Base-by-base conservation (phyloP, 1,140 invertebrate species). In the Latrodectus geometricus region DNA sequence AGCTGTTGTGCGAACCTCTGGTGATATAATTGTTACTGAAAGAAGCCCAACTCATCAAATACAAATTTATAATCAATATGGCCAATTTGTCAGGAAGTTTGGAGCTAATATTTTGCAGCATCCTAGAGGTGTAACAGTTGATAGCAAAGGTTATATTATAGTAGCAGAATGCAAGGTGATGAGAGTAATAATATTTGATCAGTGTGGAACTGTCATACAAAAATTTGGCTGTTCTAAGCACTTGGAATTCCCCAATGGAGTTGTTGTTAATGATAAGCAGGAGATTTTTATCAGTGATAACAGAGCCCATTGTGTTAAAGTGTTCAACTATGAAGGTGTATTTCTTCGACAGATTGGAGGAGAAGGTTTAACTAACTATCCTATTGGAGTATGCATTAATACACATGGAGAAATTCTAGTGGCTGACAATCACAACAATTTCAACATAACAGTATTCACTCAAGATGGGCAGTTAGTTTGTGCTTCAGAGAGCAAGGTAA, bases 151-250 rank as follows among this genome's bases (percentile, higher is more conserved):
- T 11, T 94, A 97, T 35, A 99, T 99, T 88, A 97, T 99, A 87
- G 98, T 99, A 5, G 98, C 99, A n/a, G 98, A 99, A 91, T 99
- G 98, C 93, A 99, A 99, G 93, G 97, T 99, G 48, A 99, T 99
- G 98, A 94, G 98, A 83, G 98, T 99, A 8, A 97, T 99, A 74
- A 99, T 99, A 88, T 99, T 99, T 91, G 98, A 99, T 92, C 97
- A 98, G 91, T 94, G 95, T 77, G 98, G 98, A 50, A 97, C 97
- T 90, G 97, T 99, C 3, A 91, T 99, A 12, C 96, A 98, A 90
- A 99, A 99, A 91, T 99, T 99, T 90, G 97, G 97, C 49, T 93
- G 93, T 89, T 92, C 92, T 21, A 92, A 93, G 80, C 92, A 93
- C 88, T 90, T 93, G 17, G 92, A 93, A 88, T 93, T 94, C 89